Percentiles rank a stretch among this genome's conserved stretches.
Conservation (phyloP, 2,888 invertebrate species). For the Heteropelma amictum region DNA sequence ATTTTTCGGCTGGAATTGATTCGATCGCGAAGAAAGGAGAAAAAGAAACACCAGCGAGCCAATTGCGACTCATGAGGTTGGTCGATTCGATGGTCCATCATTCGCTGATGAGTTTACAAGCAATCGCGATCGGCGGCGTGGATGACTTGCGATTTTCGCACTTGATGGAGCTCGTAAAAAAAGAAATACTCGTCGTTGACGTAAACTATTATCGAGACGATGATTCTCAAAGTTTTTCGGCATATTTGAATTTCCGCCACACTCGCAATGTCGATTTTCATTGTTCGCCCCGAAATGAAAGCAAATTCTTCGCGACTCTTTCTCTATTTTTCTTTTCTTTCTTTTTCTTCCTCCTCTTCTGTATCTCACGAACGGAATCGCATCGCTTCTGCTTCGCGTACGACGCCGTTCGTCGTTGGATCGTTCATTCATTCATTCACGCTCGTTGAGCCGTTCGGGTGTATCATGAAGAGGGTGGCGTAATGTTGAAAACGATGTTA, state of each 20-base stretch:
- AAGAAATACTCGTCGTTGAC: too few species aligned
- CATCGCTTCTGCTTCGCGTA: slow-evolving; percentile 41
- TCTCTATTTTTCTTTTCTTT: neutral
- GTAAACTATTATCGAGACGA: too few species aligned
- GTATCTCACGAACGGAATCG: slow-evolving; percentile 15
- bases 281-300: neutral
- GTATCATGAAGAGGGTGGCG: slow-evolving; percentile 23
- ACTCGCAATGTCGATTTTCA: neutral
- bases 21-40: too few species aligned
- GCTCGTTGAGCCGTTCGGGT: slow-evolving; percentile 24
- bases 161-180: too few species aligned
- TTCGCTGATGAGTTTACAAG: too few species aligned
- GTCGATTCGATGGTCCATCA: too few species aligned
- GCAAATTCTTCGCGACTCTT: slow-evolving; percentile 1
- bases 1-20: too few species aligned
- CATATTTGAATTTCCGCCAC: neutral
- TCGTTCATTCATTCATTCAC: slow-evolving; percentile 33
- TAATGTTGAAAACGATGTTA: slow-evolving; percentile 44
- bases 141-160: too few species aligned
- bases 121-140: too few species aligned
- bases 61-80: too few species aligned
- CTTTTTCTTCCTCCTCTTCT: neutral
- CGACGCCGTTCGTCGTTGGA: slow-evolving; percentile 22
- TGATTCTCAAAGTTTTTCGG: too few species aligned
- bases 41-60: too few species aligned